Conservation (phyloP, 2,797 vertebrate genomes). For the Taenioides sp. region DNA sequence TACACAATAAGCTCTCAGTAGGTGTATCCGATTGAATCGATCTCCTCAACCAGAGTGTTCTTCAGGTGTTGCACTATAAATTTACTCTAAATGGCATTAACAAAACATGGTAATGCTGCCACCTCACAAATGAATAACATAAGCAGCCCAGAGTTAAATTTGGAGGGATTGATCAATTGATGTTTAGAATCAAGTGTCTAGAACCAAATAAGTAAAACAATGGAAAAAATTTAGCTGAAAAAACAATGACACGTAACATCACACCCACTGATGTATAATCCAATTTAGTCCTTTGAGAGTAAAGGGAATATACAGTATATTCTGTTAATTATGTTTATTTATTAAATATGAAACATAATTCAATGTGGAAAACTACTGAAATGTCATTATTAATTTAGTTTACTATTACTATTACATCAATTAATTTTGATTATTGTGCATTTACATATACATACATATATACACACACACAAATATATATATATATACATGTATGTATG, state of each 20-base stretch:
- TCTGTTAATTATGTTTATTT: neutral
- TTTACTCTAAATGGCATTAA: slow-evolving; percentile 11
- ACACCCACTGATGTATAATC: neutral
- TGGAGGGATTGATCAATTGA: neutral
- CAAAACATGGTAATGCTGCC: slow-evolving; percentile 4
- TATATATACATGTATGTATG: too few species aligned
- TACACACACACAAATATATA: too few species aligned
- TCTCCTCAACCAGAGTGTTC: slow-evolving; percentile 35
- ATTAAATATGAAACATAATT: too few species aligned
- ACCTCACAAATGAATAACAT: slow-evolving; percentile 12
- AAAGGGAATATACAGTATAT: neutral
- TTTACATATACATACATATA: too few species aligned
- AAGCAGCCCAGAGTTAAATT: neutral
- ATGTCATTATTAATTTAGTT: neutral
- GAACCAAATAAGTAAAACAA: neutral
- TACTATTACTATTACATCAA: neutral
- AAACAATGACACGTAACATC: neutral
- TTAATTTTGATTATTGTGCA: neutral
- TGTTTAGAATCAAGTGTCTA: neutral
- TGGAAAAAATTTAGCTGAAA: neutral
- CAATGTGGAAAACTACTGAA: neutral
- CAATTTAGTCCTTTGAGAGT: neutral
- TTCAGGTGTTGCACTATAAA: slow-evolving; percentile 20
- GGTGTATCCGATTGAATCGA: slow-evolving; percentile 61
- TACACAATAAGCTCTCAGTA: slow-evolving; percentile 63